Evolutionary conservation across 1,140 invertebrate species (phyloP), one percentile per base, ranked within the genome.

Genomic region (Aleiodes sp.): DNA sequence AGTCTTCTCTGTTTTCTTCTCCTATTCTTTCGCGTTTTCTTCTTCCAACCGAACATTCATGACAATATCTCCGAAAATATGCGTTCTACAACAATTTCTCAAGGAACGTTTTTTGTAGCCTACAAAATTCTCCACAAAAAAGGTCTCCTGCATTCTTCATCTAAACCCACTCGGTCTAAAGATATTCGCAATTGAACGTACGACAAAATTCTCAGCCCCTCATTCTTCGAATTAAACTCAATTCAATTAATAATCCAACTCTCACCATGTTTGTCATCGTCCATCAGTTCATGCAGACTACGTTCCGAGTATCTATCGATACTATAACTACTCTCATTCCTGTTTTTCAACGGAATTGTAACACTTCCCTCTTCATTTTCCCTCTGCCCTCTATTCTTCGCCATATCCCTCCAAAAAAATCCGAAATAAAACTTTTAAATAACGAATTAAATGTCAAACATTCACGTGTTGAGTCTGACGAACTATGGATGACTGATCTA

Each of bases 271-370:
- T 24, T 52, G 3, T 9, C 46, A 52, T 52, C 46, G 12, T 52
- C 46, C 61, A 65, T 67, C 41, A 8, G 52, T 59, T 61, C 75
- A 70, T 83, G 78, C 19, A 83, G 26, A 69, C 72, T 82, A 65
- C 28, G 66, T 63, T 83, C 80, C 4, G 81, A 83, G 76, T 74
- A 83, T 73, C 79, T 80, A 59, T 81, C 81, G 63, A 83, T n/a
- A 62, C 82, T 84, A 26, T 67, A 63, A 57, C 75, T 69, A 73
- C 80, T 83, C 7, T 61, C 56, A 68, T 72, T 75, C 12, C 67
- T 78, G 59, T 66, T 67, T 24, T 75, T 78, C 46, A 83, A 68
- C 10, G 82, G 80, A 28, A 82, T 72, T 43, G 57, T 62, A 60
- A 68, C 70, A 24, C 26, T 59, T 29, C n/a, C 56, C 56, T 59